These are phyloP conservation scores for Cryptotermes secundus DNA, from an alignment of 1,140 invertebrate genomes.

Conservation along the genomic window DNA sequence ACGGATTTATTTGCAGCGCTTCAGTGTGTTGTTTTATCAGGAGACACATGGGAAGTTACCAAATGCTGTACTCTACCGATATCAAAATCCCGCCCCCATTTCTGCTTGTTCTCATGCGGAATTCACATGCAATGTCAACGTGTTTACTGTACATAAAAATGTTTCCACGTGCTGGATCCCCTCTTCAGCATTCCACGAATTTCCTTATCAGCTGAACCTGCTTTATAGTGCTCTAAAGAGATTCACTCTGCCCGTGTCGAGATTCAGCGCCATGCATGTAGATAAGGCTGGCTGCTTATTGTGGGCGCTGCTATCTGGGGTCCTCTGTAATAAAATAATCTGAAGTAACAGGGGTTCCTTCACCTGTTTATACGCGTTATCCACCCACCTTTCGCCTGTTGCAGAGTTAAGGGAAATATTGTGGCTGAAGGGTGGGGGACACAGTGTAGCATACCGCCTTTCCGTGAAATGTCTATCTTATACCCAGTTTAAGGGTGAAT, in stretches of 20 bases:
- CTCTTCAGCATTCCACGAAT: neutral
- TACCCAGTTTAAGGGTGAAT: too few species aligned
- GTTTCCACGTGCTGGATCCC: neutral
- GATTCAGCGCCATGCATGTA: neutral
- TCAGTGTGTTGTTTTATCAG: neutral
- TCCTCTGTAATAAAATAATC: too few species aligned
- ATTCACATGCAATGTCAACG: neutral
- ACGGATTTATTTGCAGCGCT: neutral
- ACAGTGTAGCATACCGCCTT: too few species aligned
- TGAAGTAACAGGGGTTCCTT: too few species aligned
- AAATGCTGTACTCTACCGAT: neutral
- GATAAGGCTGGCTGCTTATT: too few species aligned
- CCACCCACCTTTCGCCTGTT: too few species aligned
- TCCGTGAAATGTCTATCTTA: too few species aligned
- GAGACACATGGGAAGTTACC: slow-evolving; percentile 12
- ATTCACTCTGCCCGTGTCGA: neutral
- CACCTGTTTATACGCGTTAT: too few species aligned
- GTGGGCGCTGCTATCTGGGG: too few species aligned
- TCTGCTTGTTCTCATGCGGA: neutral
- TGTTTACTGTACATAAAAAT: neutral
- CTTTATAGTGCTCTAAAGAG: neutral
- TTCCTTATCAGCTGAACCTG: neutral
- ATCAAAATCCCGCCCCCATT: neutral
- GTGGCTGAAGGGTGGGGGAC: too few species aligned
- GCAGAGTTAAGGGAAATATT: too few species aligned